Conservation (phyloP, 2,888 invertebrate species). For the Glomeris marginata region DNA sequence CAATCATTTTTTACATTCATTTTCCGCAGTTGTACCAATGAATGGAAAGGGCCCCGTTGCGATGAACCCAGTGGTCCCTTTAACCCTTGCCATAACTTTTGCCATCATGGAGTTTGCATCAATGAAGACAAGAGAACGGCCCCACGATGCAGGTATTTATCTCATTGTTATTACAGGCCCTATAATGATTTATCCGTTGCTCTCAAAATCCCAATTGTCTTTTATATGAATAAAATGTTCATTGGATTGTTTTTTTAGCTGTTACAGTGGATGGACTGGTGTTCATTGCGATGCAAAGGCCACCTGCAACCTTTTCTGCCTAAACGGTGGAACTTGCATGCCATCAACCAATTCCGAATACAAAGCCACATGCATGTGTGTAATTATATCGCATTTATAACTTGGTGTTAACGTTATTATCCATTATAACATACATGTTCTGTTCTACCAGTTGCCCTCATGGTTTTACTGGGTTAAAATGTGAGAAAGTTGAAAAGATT, state of each 20-base stretch:
- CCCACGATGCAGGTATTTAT: constrained; percentile 17
- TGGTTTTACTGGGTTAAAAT: constrained; percentile 27
- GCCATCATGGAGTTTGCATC: constrained; percentile 11
- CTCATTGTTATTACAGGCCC: background rate
- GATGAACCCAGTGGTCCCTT: constrained; percentile 12
- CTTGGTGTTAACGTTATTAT: too few relatives aligned
- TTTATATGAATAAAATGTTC: too few relatives aligned
- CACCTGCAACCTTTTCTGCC: constrained; percentile 36
- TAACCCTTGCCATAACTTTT: constrained; percentile 13
- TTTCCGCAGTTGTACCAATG: constrained; percentile 19
- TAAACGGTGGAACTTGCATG: constrained; percentile 39
- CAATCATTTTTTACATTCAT: constrained; percentile 5
- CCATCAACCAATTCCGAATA: constrained; percentile 26
- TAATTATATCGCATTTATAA: constrained; percentile 14
- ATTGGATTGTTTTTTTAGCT: constrained; percentile 5
- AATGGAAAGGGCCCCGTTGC: constrained; percentile 21
- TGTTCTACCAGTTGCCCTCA: constrained; percentile 27
- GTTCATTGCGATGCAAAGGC: constrained; percentile 36
- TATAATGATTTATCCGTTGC: too few relatives aligned
- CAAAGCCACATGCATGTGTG: constrained; percentile 32
- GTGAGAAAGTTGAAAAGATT: constrained; percentile 21
- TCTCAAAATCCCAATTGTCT: too few relatives aligned
- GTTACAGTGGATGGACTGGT: constrained; percentile 29
- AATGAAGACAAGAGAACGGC: background rate
- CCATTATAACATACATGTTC: too few relatives aligned